Percentiles rank a stretch among this genome's conserved stretches.
These are phyloP conservation scores for Hystrix cristata DNA, from an alignment of 2,113 vertebrate species.

Conservation along the genomic window DNA sequence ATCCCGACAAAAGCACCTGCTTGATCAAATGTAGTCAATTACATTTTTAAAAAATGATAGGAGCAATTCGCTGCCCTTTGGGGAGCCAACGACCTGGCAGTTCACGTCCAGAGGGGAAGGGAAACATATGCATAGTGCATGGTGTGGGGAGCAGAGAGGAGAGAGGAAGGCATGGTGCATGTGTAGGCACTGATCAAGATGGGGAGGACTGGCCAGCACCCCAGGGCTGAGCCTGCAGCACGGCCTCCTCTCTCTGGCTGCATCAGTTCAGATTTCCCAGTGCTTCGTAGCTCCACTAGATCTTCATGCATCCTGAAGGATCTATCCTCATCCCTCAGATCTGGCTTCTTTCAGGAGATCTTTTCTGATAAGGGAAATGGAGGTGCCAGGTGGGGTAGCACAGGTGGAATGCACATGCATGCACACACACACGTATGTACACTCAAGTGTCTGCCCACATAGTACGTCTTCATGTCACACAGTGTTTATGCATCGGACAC, in stretches of 20 bases:
- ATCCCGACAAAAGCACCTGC: constrained; percentile 73
- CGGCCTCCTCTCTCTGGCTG: not conserved
- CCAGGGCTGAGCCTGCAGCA: not conserved
- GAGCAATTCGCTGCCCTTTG: constrained; percentile 35
- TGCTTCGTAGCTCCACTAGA: not conserved
- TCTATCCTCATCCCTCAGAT: not conserved
- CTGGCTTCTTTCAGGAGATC: not conserved
- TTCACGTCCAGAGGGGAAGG: not conserved
- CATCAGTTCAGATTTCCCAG: not conserved
- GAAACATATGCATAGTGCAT: accelerated
- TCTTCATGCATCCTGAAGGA: not conserved
- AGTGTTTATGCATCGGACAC: not conserved
- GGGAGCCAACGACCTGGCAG: not conserved
- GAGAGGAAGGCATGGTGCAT: not conserved
- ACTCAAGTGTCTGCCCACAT: not conserved
- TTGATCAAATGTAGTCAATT: constrained; percentile 65
- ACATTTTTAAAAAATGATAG: constrained; percentile 70
- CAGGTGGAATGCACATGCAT: not conserved
- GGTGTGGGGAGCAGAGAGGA: not conserved
- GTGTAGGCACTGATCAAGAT: not conserved
- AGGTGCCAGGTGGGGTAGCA: not conserved
- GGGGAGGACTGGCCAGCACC: accelerated
- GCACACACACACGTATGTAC: accelerated
- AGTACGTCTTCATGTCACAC: not conserved
- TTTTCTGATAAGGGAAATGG: not conserved